Evolutionary conservation across 2,797 vertebrate genomes (phyloP), one percentile per base, ranked within the genome.

Genomic region (Lagocephalus sceleratus): DNA sequence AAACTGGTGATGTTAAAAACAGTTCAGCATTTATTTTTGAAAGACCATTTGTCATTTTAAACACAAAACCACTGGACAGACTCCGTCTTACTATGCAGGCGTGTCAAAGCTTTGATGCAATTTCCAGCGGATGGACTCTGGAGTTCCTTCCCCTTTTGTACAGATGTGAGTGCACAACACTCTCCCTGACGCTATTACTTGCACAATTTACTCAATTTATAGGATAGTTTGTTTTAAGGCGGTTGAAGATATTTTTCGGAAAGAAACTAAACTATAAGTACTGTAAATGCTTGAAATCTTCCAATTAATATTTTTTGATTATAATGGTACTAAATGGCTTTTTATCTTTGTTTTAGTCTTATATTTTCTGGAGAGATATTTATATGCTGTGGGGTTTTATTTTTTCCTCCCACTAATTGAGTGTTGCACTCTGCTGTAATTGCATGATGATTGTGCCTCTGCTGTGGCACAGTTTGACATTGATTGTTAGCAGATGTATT

Each of bases 401-500:
- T 80, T 68, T 75, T n/a, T 77, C 79, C 64, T 73, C 71, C 76
- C 75, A 87, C 79, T 87, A 82, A 82, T 77, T 69, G 47, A 45
- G 42, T 61, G 48, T 68, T 86, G 75, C 63, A 73, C 68, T 85
- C 73, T 82, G 85, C 74, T 85, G 79, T 74, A 70, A 68, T 73
- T 79, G 69, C 68, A 86, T 89, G 82, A 89, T 29, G 64, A 78
- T 71, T 16, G 78, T 74, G 82, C 55, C 60, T 57, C 56, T 41
- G 20, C 60, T 51, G 50, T 51, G 45, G 63, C 72, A 60, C 68
- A 35, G 81, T 87, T 83, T 81, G 83, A 88, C 66, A 67, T 72
- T 54, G 54, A 78, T 75, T 63, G 70, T 64, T 79, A 82, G 84
- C 82, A 80, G 81, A 88, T 79, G 85, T 89, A 88, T 88, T 85